Base-by-base conservation (phyloP, 2,797 vertebrate species). In the Spinibarbus caldwelli region DNA sequence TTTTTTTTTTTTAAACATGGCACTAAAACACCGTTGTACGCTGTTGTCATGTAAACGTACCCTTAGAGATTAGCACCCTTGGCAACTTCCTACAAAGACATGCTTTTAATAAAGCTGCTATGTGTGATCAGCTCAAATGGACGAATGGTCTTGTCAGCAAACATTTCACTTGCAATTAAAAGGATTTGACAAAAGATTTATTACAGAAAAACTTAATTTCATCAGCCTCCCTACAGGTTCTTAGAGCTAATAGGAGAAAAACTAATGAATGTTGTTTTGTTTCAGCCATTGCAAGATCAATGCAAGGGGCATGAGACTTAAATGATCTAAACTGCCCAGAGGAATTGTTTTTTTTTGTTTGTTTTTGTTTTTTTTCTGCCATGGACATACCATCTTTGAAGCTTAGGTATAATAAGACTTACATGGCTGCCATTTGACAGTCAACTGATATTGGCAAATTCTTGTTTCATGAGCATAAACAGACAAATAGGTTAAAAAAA, bases 161-260 rank as follows among this genome's bases (percentile, higher is more conserved):
- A 49, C 43, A 31, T 49, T 72, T 73, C 26, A 47, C 4, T 73
- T 47, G 41, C n/a, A 45, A 17, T n/a, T 45, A 73, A 47, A 73
- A 73, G 14, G 26, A 73, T 29, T 10, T 47, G 15, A 47, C 43
- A 19, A 10, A 73, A 73, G 47, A 31, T 19, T 49, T 45, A 41
- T 71, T 71, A 45, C 68, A 26, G 3, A 71, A 45, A 26, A 71
- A 26, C 41, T 2, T 23, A 31, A 38, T 68, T 68, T 5, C 21
- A 71, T 71, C 68, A 45, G 38, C n/a, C 38, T 71, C 71, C 41
- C 12, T 49, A 73, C 71, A 73, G 41, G 71, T 47, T 49, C 17
- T 47, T 45, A 73, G 38, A 29, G 71, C 8, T 73, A 73, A 73
- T 73, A 47, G 43, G 43, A 72, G 41, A 47, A 45, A 4, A 47